Conservation (phyloP, 2,888 invertebrate genomes). For the Dicyrtoma fusca region DNA sequence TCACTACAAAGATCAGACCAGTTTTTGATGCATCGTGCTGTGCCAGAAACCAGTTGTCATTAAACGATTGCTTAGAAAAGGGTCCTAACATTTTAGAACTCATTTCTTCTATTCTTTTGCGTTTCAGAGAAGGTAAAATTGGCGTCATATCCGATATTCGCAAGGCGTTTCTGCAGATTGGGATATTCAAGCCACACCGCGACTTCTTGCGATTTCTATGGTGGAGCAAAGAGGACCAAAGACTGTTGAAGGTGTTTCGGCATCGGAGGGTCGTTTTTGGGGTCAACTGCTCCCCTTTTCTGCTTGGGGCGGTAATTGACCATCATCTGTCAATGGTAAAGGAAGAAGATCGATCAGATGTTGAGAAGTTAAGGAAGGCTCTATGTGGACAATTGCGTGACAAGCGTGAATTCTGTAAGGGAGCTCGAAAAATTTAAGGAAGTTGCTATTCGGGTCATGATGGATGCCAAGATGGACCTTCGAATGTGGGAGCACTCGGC, state of each 20-base stretch:
- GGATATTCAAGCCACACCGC: constrained; percentile 19
- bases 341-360: neutral
- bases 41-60: too few species aligned
- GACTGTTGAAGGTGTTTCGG: constrained; percentile 10
- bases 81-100: constrained; percentile 44
- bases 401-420: neutral
- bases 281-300: constrained; percentile 33
- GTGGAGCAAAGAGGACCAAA: constrained; percentile 27
- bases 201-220: constrained; percentile 40
- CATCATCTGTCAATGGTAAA: constrained; percentile 15
- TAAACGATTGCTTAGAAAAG: too few species aligned
- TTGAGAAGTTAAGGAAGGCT: constrained; percentile 24
- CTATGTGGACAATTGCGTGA: constrained; percentile 38
- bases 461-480: constrained; percentile 48
- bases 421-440: constrained; percentile 10
- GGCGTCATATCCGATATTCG: constrained; percentile 39
- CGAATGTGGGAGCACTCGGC: constrained; percentile 53
- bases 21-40: too few species aligned
- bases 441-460: constrained; percentile 43
- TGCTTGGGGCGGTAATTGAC: constrained; percentile 30
- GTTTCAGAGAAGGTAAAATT: constrained; percentile 41
- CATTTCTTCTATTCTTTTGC: constrained; percentile 38
- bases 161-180: constrained; percentile 42
- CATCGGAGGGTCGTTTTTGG: constrained; percentile 36
- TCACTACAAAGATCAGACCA: too few species aligned